Evolutionary conservation across 2,113 vertebrate genomes (phyloP).

Genomic region (Xyliphius kryptos): DNA sequence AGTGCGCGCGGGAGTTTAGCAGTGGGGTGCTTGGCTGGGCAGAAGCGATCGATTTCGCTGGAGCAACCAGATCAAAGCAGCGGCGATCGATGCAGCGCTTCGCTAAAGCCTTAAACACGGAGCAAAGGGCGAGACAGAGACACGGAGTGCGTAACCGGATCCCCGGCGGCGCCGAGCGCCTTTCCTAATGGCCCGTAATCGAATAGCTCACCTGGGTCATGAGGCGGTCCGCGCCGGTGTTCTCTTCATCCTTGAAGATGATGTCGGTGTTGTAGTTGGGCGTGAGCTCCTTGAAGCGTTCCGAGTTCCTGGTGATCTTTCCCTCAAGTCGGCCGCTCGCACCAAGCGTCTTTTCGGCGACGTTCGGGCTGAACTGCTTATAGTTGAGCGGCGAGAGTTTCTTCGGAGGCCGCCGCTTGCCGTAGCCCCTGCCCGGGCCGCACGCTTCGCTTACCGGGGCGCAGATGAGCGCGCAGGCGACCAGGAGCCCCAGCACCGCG

Average conservation of each 20-base stretch:
- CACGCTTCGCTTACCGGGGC: constrained; percentile 81
- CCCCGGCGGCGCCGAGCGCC: constrained; percentile 27
- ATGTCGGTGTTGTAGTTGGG: constrained; percentile 98
- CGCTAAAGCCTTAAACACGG: constrained; percentile 12
- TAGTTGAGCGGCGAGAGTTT: constrained; percentile 90
- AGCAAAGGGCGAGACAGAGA: constrained; percentile 37
- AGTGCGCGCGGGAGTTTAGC: background rate
- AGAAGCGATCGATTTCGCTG: constrained; percentile 7
- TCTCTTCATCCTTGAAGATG: constrained; percentile 98
- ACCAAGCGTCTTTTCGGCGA: constrained; percentile 93
- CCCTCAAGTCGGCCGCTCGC: constrained; percentile 93
- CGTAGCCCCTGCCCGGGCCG: constrained; percentile 92
- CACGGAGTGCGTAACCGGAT: constrained; percentile 30
- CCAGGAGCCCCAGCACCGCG: constrained; percentile 60
- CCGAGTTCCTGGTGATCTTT: constrained; percentile 87
- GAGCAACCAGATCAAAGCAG: constrained; percentile 27
- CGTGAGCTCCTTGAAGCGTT: constrained; percentile 92
- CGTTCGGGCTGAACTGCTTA: constrained; percentile 89
- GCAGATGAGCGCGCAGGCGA: constrained; percentile 75
- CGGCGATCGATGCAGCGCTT: constrained; percentile 31
- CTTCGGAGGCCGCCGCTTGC: constrained; percentile 83
- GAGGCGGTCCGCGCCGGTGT: constrained; percentile 91
- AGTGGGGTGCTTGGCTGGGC: background rate
- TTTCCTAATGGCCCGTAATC: constrained; percentile 38
- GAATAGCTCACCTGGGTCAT: constrained; percentile 88